Evolutionary conservation across 2,888 invertebrate species (phyloP), one percentile per base, ranked within the genome.

Genomic region (Tupiocoris notatus): DNA sequence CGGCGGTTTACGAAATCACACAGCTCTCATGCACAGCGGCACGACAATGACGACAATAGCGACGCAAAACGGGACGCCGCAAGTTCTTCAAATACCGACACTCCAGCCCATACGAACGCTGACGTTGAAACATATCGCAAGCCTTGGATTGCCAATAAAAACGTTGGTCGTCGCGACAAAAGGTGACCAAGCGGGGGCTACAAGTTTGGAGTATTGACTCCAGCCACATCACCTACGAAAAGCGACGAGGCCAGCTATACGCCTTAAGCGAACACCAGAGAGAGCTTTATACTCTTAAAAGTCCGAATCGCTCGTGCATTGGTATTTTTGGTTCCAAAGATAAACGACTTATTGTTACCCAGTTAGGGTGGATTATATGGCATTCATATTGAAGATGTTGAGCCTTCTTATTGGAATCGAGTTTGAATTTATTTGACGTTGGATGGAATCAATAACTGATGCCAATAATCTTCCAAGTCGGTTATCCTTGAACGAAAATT

Each of bases 1-100:
- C 67, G 91, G 91, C 84, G 92, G 92, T 77, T 86, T 94, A 82
- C 91, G 91, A 83, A 89, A 88, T 82, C 93, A 94, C 84, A 88
- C 89, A 75, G 81, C 84, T 54, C 81, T 84, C n/a, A 84, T 84
- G 80, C 86, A 86, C 81, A 82, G 81, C 65, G 82, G 83, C 68
- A 80, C 82, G n/a, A 81, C 81, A 65, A 80, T 82, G 79, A 82
- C 83, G 62, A 81, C 81, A 21, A 77, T 82, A 18, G 81, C 81
- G 20, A 80, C 81, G 17, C 81, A 80, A 20, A 80, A 79, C 18
- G 82, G 82, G 23, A 80, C 81, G 9, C 80, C 82, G 12, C 82
- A 82, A 77, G 80, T 82, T 2, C 81, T 81, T 9, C 81, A 81
- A 75, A 80, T 81, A 54, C 79, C 80, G 20, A 80, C 81, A 1